phyloP scores from a whole-genome alignment of 2,888 invertebrate species.

The Cheilosia urbana region DNA sequence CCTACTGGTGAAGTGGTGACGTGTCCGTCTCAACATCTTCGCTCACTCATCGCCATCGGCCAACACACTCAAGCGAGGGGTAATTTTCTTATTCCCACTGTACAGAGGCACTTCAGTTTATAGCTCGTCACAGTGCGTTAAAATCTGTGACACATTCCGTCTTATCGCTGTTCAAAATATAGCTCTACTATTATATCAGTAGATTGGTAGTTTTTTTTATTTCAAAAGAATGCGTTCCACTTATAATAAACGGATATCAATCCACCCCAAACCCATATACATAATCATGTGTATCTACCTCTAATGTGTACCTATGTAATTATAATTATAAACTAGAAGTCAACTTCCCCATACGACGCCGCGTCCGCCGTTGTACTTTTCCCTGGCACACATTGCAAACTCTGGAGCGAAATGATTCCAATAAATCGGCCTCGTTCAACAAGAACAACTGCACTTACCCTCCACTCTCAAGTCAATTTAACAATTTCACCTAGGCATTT shows the following conservation, averaged over 20 bases:
- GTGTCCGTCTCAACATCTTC: neutral
- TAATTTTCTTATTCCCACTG: neutral
- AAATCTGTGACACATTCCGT: neutral
- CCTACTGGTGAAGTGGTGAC: neutral
- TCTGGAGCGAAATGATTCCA: neutral
- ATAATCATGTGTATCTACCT: neutral
- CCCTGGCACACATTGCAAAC: neutral
- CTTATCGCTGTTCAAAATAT: neutral
- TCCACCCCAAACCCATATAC: neutral
- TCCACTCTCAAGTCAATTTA: constrained; percentile 38
- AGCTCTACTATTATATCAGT: neutral
- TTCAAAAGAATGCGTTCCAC: too few species aligned
- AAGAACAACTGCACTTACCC: constrained; percentile 3
- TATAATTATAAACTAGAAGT: neutral
- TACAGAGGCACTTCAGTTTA: neutral
- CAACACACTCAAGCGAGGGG: neutral
- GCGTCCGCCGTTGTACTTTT: neutral
- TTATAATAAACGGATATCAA: neutral
- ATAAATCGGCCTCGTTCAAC: constrained; percentile 10
- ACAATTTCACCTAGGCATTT: constrained; percentile 58
- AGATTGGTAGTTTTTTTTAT: neutral
- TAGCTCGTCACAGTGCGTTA: neutral
- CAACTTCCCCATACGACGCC: constrained; percentile 3
- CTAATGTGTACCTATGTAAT: too few species aligned
- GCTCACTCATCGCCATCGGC: too few species aligned